phyloP scores from a whole-genome alignment of 2,888 invertebrate species.

The Terebella lapidaria region DNA sequence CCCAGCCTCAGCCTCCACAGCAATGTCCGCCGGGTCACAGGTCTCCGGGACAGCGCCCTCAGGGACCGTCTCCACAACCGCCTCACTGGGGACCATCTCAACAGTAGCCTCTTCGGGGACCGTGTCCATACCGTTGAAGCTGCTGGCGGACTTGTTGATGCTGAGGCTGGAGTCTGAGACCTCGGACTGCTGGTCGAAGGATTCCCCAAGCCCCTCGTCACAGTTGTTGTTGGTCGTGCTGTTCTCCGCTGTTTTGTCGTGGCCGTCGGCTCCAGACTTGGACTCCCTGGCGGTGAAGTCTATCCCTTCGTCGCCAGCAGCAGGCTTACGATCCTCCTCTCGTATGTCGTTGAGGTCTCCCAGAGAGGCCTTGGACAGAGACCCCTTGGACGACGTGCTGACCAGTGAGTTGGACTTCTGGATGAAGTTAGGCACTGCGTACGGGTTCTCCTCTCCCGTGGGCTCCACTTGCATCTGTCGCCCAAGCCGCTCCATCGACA shows the following conservation, averaged over 20 bases:
- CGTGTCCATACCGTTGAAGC: background rate
- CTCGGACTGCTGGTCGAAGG: constrained; percentile 28
- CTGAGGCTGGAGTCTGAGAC: constrained; percentile 19
- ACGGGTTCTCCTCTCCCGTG: background rate
- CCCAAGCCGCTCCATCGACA: constrained; percentile 10
- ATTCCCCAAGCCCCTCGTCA: constrained; percentile 31
- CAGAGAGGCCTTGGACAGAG: background rate
- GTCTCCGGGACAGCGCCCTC: background rate
- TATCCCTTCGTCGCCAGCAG: background rate
- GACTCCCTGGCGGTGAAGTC: background rate
- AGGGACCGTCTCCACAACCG: background rate
- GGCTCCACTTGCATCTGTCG: constrained; percentile 3
- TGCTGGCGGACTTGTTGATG: background rate
- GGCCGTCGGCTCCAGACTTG: background rate
- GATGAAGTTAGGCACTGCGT: background rate
- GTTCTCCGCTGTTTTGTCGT: background rate
- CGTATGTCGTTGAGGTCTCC: background rate
- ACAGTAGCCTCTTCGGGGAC: background rate
- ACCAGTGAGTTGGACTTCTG: background rate
- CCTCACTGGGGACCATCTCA: background rate
- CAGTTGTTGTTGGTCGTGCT: background rate
- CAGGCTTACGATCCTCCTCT: background rate
- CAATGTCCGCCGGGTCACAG: background rate
- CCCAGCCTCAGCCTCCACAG: background rate
- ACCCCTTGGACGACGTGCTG: background rate